Evolutionary conservation across 1,140 invertebrate species (phyloP), one percentile per base, ranked within the genome.

Genomic region (Brachionus calyciflorus): DNA sequence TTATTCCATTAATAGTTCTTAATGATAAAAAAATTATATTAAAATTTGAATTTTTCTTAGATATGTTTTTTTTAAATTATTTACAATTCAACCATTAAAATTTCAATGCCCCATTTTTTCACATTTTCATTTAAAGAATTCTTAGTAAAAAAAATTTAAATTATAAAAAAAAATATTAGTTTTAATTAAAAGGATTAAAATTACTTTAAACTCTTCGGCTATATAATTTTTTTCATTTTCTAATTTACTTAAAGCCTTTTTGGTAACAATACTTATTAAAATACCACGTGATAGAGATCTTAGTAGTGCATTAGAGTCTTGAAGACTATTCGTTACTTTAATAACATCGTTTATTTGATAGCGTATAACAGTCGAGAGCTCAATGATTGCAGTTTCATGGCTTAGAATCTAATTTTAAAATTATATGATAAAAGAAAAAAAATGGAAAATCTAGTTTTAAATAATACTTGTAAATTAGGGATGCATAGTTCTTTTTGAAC

Each of bases 71-170:
- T n/a, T n/a, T n/a, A n/a, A n/a, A n/a, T n/a, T 10, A 33, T 33
- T 49, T 51, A 70, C 73, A 76, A 28, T n/a, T 76, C 30, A n/a
- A 48, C 37, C 7, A 21, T 46, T 7, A 41, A 9, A 28, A 76
- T 57, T 41, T 76, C 37, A 19, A 76, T 24, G 30, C 73, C 73
- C 73, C 73, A 76, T 76, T 76, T 76, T 7, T 19, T 30, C n/a
- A 76, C 49, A 28, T 1, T 28, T 41, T 28, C 37, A 76, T 55
- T 76, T 10, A 76, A 51, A 70, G 7, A 19, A 14, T 49, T 19
- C 37, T 49, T 21, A 21, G 33, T 17, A 41, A 19, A 44, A 44
- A 2, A n/a, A 40, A 44, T n/a, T n/a, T n/a, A n/a, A n/a, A n/a
- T n/a, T n/a, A n/a, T n/a, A n/a, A n/a, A n/a, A n/a, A n/a, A n/a